Evolutionary conservation across 2,113 vertebrate genomes (phyloP), one percentile per base, ranked within the genome.

Genomic region (Heterotis niloticus): DNA sequence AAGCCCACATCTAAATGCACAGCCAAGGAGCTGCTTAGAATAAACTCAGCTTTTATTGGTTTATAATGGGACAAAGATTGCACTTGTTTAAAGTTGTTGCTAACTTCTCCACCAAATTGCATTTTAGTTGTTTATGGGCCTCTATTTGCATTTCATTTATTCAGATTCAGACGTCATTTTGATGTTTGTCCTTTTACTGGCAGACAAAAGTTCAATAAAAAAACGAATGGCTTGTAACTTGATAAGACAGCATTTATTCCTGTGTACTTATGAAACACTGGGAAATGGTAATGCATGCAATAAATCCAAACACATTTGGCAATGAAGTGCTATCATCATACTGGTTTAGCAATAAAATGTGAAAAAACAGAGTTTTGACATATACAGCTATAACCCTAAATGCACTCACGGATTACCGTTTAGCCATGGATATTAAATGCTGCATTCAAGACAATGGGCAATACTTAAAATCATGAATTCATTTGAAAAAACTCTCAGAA

Each of bases 381-480:
- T 44, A 2, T 44, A 44, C 34, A 4, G 2, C 1, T 11, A 16
- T 4, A 62, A 20, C 13, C 59, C 59, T 20, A 62, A 62, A 62
- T 62, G 13, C 10, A 62, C 18, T 62, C 59, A 62, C 20, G 34
- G 2, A 12, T 70, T 52, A 44, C 34, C 34, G 44, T 10, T 52
- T 17, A 70, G 18, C 34, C 34, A 12, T 20, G 29, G 52, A 51
- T 71, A 51, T n/a, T 14, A 66, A 69, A 26, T 69, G 29, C 20
- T 44, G 67, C 28, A 20, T 44, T 44, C 29, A n/a, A 71, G 44
- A 52, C 18, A 51, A 20, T 11, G 14, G 7, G 20, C n/a, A 71
- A 52, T 71, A 71, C 52, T 71, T 71, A 20, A 71, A 70, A 11
- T 54, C 69, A 71, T 23, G 18, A 34, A 52, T 54, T 71, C 18